Evolutionary conservation across 2,888 invertebrate species (phyloP).

Genomic region (Alloplasta piceator): DNA sequence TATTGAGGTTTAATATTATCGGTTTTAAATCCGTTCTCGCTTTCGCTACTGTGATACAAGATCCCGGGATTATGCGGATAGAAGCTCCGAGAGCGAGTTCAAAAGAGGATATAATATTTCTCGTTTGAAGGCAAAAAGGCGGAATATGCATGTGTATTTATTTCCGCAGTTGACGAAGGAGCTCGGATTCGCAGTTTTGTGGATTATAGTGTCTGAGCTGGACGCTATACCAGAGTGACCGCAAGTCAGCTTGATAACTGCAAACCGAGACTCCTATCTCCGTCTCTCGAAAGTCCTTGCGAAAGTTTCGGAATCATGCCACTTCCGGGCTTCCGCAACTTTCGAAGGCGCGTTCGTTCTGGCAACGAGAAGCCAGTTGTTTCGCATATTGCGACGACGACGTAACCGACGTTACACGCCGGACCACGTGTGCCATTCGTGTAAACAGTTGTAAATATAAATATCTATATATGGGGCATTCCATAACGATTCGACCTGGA

Average conservation of each 20-base stretch:
- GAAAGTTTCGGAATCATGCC: conserved; percentile 71
- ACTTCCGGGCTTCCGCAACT: conserved; percentile 75
- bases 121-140: not conserved
- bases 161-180: not conserved
- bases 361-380: conserved; percentile 43
- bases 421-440: conserved; percentile 22
- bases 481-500: no score
- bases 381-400: conserved; percentile 56
- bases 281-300: conserved; percentile 66
- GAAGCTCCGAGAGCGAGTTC: conserved; percentile 34
- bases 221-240: conserved; percentile 47
- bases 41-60: conserved; percentile 58
- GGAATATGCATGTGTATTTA: no score
- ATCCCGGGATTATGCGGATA: conserved; percentile 9
- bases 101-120: conserved; percentile 57
- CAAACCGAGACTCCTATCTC: conserved; percentile 28
- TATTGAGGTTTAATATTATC: conserved; percentile 32
- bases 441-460: not conserved
- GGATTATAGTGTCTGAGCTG: conserved; percentile 48
- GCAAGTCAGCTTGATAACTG: conserved; percentile 29
- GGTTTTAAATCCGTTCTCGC: conserved; percentile 42
- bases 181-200: conserved; percentile 44
- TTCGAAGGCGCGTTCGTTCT: conserved; percentile 67
- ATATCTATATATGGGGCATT: no score
- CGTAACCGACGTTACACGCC: conserved; percentile 63